Evolutionary conservation across 2,888 invertebrate genomes (phyloP).

Genomic region (Griposia aprilina): DNA sequence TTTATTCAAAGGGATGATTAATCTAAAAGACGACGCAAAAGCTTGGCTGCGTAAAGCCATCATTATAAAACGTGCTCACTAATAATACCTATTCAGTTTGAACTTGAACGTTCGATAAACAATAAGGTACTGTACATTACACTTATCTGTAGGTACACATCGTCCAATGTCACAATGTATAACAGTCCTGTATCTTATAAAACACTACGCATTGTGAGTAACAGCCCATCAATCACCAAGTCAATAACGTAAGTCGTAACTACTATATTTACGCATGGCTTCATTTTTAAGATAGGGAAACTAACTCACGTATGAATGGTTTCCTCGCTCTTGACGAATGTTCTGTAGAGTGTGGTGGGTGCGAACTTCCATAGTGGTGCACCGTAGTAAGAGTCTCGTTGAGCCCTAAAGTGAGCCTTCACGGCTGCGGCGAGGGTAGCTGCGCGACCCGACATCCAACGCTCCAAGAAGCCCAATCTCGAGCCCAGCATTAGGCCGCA

Average conservation of each 20-base stretch:
- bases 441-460: slow-evolving; percentile 90
- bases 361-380: slow-evolving; percentile 95
- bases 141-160: slow-evolving; percentile 27
- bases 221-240: slow-evolving; percentile 38
- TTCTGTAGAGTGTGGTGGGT: slow-evolving; percentile 93
- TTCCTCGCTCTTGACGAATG: slow-evolving; percentile 94
- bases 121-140: slow-evolving; percentile 19
- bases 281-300: slow-evolving; percentile 43
- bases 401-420: slow-evolving; percentile 94
- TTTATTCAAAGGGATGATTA: slow-evolving; percentile 24
- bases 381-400: slow-evolving; percentile 95
- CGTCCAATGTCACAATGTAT: slow-evolving; percentile 44
- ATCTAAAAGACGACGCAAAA: slow-evolving; percentile 9
- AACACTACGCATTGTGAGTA: slow-evolving; percentile 46
- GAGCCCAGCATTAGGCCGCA: slow-evolving; percentile 95
- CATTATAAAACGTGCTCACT: slow-evolving; percentile 20
- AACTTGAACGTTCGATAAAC: slow-evolving; percentile 56
- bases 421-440: slow-evolving; percentile 93
- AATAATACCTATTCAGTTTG: slow-evolving; percentile 41
- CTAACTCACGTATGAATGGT: slow-evolving; percentile 94
- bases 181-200: slow-evolving; percentile 40
- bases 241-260: slow-evolving; percentile 45
- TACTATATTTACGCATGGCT: slow-evolving; percentile 39
- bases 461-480: slow-evolving; percentile 94
- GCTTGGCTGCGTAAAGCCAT: slow-evolving; percentile 4